These are phyloP conservation scores for Cerceris ruficornis DNA, from an alignment of 2,888 invertebrate genomes.

Conservation along the genomic window DNA sequence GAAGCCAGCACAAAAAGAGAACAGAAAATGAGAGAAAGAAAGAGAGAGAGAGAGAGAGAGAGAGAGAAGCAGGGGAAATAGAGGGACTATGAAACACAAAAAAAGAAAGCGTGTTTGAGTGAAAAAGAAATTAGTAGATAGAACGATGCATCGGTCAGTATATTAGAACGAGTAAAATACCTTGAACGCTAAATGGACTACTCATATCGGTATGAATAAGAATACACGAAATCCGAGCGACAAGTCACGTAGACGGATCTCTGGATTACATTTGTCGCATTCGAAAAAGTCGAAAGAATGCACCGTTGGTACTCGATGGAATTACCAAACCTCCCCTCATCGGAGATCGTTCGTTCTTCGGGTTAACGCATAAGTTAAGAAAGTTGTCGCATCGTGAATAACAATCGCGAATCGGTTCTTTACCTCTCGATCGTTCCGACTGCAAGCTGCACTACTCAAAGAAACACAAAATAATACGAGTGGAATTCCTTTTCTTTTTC, in stretches of 20 bases:
- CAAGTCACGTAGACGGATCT: constrained; percentile 30
- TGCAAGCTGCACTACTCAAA: constrained; percentile 25
- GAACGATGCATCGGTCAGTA: constrained; percentile 43
- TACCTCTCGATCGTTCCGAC: constrained; percentile 6
- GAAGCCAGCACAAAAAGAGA: constrained; percentile 58
- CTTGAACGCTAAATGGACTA: constrained; percentile 51
- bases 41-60: constrained; percentile 24
- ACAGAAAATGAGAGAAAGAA: constrained; percentile 34
- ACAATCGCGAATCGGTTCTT: neutral
- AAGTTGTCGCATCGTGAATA: constrained; percentile 12
- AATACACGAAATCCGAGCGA: constrained; percentile 33
- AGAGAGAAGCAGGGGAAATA: constrained; percentile 33
- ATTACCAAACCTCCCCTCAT: constrained; percentile 8
- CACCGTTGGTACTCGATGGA: constrained; percentile 11
- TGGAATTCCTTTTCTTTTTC: constrained; percentile 38
- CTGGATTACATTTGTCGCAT: constrained; percentile 9
- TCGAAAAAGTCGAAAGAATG: constrained; percentile 24
- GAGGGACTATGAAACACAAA: constrained; percentile 36
- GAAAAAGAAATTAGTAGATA: constrained; percentile 40
- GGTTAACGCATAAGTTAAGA: constrained; percentile 23
- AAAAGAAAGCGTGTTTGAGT: constrained; percentile 39
- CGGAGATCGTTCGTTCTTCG: constrained; percentile 5
- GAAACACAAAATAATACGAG: constrained; percentile 41
- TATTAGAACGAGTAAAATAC: constrained; percentile 54
- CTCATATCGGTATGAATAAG: constrained; percentile 44